phyloP scores from a whole-genome alignment of 1,140 invertebrate species.

The Drosophila arizonae region DNA sequence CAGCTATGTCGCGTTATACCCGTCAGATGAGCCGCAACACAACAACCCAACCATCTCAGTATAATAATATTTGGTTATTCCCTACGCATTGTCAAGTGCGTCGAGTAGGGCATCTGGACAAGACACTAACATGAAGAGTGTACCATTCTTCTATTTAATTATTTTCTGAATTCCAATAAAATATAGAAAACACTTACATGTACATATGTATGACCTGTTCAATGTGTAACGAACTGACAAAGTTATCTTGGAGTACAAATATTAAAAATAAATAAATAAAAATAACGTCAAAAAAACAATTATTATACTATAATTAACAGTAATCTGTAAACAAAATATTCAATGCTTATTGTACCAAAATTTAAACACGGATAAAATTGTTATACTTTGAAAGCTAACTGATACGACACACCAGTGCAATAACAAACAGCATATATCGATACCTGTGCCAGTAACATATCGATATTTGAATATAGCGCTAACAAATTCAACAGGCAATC shows the following conservation, averaged over 20 bases:
- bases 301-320: background rate
- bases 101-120: background rate
- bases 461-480: background rate
- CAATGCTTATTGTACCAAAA: background rate
- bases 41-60: background rate
- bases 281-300: too few species aligned
- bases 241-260: too few species aligned
- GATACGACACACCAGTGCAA: background rate
- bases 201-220: too few species aligned
- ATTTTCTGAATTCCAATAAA: too few species aligned
- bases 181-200: too few species aligned
- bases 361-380: too few species aligned
- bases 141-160: too few species aligned
- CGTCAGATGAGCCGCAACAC: conserved; percentile 31
- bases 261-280: too few species aligned
- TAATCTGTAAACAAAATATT: background rate
- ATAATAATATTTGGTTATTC: conserved; percentile 52
- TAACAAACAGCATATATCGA: background rate
- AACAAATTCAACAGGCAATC: background rate
- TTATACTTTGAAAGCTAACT: background rate
- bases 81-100: conserved; percentile 18
- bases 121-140: too few species aligned
- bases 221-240: too few species aligned
- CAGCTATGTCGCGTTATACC: conserved; percentile 46
- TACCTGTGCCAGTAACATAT: background rate